Base-by-base conservation (phyloP, 2,888 invertebrate species). In the Zeuzera pyrina region DNA sequence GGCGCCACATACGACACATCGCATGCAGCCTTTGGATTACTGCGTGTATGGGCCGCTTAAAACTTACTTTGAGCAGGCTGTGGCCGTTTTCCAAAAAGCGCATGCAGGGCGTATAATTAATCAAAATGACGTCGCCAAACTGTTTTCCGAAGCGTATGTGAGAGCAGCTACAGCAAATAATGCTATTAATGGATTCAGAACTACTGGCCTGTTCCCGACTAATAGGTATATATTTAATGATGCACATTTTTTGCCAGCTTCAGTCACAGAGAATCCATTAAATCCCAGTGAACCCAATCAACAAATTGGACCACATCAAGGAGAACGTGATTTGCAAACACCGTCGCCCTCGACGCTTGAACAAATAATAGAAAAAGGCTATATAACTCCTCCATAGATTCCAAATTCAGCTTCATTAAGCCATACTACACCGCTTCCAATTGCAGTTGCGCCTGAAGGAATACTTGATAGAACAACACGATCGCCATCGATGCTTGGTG, bases 131-230 rank as follows among this genome's bases (percentile, higher is more conserved):
- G 35, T 43, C 10, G 40, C 43, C 2, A 29, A 31, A 24, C 29
- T 39, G 13, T 36, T 39, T 33, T 30, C 27, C 12, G 34, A 34
- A 15, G 41, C 43, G 21, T 45, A 45, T 35, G 26, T 39, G 35
- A 35, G 34, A 41, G 41, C 42, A 14, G 39, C 46, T 11, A 45
- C 30, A 32, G 30, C 41, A 10, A 41, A 43, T 23, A 43, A 43
- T 26, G 45, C 43, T 16, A 25, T 45, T 11, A 39, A 36, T 21
- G 45, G 45, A 2, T 47, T 47, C 35, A 25, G 34, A 6, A 36
- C 33, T 13, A 42, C 44, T 15, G 40, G 45, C 13, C 14, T 45
- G 6, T 47, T 35, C 36, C 41, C 43, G 11, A 32, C 39, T 21
- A 38, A 44, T 36, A 29, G 38, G 11, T 10, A 42, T 24, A 23